phyloP scores from a whole-genome alignment of 2,888 invertebrate genomes.

The Lapara coniferarum region DNA sequence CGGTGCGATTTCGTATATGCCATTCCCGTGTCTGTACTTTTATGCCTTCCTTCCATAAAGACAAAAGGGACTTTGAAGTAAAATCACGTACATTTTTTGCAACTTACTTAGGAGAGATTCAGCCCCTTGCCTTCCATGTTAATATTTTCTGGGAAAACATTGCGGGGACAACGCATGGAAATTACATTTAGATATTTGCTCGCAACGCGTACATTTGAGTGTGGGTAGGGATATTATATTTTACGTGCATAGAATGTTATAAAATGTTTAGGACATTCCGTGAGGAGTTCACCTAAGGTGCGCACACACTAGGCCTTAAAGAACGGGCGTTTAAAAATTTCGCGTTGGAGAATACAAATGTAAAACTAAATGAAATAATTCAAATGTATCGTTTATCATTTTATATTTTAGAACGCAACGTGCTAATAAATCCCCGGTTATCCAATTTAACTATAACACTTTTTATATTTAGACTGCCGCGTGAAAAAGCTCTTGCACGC shows the following conservation, averaged over 20 bases:
- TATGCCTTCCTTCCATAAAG: slow-evolving; percentile 82
- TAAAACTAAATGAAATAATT: neutral
- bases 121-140: slow-evolving; percentile 82
- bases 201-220: slow-evolving; percentile 77
- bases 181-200: slow-evolving; percentile 84
- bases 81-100: slow-evolving; percentile 85
- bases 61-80: slow-evolving; percentile 84
- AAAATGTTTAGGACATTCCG: slow-evolving; percentile 77
- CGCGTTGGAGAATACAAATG: neutral
- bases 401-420: neutral
- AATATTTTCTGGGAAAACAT: slow-evolving; percentile 84
- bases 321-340: neutral
- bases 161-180: slow-evolving; percentile 83
- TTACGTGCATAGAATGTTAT: slow-evolving; percentile 82
- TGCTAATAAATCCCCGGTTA: neutral
- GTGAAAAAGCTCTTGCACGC: neutral
- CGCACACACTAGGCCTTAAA: neutral
- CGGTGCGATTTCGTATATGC: slow-evolving; percentile 80
- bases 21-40: slow-evolving; percentile 80
- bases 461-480: neutral
- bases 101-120: slow-evolving; percentile 84
- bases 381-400: neutral
- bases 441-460: neutral
- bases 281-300: slow-evolving; percentile 36
- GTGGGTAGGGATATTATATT: slow-evolving; percentile 82